Percentiles rank a stretch among this genome's conserved stretches.
Conservation (phyloP, 2,797 vertebrate species). For the Denticeps clupeoides region DNA sequence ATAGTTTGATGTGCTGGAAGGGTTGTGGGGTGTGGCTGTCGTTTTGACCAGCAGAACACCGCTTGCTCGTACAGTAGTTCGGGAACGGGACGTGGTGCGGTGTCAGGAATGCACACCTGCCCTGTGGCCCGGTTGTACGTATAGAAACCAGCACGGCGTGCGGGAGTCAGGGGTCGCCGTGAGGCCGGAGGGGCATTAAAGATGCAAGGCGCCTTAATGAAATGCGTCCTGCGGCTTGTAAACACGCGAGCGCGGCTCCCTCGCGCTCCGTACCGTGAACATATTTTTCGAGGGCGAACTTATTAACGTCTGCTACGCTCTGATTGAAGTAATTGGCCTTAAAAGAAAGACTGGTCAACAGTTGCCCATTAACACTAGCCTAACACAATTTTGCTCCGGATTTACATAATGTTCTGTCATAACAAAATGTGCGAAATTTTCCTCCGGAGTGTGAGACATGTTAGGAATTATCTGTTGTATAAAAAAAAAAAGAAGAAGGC, state of each 20-base stretch:
- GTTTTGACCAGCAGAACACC: too few relatives aligned
- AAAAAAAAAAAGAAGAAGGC: too few relatives aligned
- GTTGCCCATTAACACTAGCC: neutral
- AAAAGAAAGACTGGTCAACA: slow-evolving; percentile 6
- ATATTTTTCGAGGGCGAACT: slow-evolving; percentile 1
- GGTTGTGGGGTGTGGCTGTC: too few relatives aligned
- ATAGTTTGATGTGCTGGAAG: too few relatives aligned
- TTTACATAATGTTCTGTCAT: slow-evolving; percentile 3
- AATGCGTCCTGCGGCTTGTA: slow-evolving; percentile 1
- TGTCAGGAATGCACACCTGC: too few relatives aligned
- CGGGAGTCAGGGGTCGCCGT: slow-evolving; percentile 2
- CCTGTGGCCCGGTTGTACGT: too few relatives aligned
- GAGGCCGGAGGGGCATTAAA: slow-evolving; percentile 1
- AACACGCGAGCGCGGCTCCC: neutral
- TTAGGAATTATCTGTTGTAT: too few relatives aligned
- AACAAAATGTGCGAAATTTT: too few relatives aligned
- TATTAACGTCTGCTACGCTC: neutral
- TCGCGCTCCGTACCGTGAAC: slow-evolving; percentile 1
- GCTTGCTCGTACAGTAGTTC: too few relatives aligned
- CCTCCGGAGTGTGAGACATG: too few relatives aligned
- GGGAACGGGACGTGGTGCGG: too few relatives aligned
- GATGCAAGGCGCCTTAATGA: neutral
- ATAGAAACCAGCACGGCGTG: too few relatives aligned
- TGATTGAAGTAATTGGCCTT: slow-evolving; percentile 6
- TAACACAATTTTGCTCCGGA: neutral